A percentile compares a stretch with the other conserved stretches of the same genome.
Conservation (phyloP, 2,797 vertebrate genomes). For the Myotis daubentonii region DNA sequence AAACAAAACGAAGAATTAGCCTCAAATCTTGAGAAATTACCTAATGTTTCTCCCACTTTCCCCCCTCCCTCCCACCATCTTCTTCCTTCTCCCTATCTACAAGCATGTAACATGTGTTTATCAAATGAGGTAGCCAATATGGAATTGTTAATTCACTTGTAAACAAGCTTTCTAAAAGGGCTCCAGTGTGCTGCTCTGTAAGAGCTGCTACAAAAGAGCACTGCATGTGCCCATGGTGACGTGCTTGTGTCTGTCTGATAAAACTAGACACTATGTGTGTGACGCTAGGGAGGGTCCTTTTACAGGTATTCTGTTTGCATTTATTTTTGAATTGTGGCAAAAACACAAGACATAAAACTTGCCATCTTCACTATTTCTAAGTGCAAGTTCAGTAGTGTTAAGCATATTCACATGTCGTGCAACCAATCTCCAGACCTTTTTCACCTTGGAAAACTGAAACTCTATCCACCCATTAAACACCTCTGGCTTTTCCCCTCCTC, state of each 20-base stretch:
- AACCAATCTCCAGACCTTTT: background rate
- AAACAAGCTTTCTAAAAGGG: background rate
- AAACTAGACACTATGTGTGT: background rate
- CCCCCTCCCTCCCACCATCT: background rate
- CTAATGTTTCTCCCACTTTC: background rate
- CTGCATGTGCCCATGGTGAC: background rate
- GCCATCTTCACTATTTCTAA: background rate
- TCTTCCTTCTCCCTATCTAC: background rate
- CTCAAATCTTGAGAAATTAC: background rate
- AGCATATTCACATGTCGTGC: background rate
- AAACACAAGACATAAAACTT: too few species aligned
- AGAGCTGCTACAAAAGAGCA: background rate
- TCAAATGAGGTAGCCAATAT: background rate
- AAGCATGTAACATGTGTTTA: background rate
- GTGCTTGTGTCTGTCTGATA: background rate
- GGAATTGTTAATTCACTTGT: background rate
- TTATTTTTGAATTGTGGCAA: background rate
- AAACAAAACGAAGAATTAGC: background rate
- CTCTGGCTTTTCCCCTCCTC: background rate
- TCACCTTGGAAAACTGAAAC: conserved; percentile 16
- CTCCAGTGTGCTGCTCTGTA: background rate
- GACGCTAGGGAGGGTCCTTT: background rate
- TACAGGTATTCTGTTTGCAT: background rate
- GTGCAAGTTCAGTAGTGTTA: background rate
- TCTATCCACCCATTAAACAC: background rate